Conservation (phyloP, 1,140 invertebrate genomes). For the Cotesia typhae region DNA sequence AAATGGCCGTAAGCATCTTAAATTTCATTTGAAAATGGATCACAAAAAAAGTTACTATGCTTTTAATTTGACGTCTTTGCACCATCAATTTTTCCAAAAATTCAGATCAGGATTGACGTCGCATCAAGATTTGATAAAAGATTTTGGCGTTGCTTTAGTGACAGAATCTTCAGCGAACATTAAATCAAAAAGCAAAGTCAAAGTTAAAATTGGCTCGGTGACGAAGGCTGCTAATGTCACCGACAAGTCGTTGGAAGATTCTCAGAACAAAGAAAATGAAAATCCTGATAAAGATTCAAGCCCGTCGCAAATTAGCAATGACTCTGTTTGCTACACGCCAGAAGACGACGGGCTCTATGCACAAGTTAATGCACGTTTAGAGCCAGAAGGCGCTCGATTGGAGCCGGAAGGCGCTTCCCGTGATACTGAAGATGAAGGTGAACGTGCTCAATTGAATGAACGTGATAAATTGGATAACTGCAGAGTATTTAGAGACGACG, state of each 20-base stretch:
- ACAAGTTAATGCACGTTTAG: slow-evolving; percentile 58
- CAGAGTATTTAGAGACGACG: slow-evolving; percentile 39
- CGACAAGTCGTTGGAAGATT: slow-evolving; percentile 65
- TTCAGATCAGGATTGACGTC: slow-evolving; percentile 76
- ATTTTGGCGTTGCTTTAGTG: slow-evolving; percentile 62
- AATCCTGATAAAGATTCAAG: slow-evolving; percentile 67
- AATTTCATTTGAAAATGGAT: slow-evolving; percentile 79
- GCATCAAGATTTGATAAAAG: slow-evolving; percentile 73
- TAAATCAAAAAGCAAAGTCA: slow-evolving; percentile 50
- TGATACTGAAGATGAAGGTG: slow-evolving; percentile 59
- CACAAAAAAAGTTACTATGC: slow-evolving; percentile 79
- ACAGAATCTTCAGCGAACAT: slow-evolving; percentile 36
- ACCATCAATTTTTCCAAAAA: slow-evolving; percentile 79
- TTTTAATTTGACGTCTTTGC: slow-evolving; percentile 77
- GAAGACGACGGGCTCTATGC: slow-evolving; percentile 61
- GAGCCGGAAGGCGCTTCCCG: slow-evolving; percentile 61
- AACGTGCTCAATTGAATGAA: slow-evolving; percentile 41
- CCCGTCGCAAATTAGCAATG: slow-evolving; percentile 37
- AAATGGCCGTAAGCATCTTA: slow-evolving; percentile 69
- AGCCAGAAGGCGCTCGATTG: slow-evolving; percentile 60
- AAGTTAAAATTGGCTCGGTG: slow-evolving; percentile 47
- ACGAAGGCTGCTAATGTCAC: slow-evolving; percentile 56
- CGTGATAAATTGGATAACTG: slow-evolving; percentile 14
- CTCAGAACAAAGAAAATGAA: slow-evolving; percentile 76
- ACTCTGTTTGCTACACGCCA: slow-evolving; percentile 41